These are phyloP conservation scores for Gibbula magus DNA, from an alignment of 2,888 invertebrate species.

Conservation along the genomic window DNA sequence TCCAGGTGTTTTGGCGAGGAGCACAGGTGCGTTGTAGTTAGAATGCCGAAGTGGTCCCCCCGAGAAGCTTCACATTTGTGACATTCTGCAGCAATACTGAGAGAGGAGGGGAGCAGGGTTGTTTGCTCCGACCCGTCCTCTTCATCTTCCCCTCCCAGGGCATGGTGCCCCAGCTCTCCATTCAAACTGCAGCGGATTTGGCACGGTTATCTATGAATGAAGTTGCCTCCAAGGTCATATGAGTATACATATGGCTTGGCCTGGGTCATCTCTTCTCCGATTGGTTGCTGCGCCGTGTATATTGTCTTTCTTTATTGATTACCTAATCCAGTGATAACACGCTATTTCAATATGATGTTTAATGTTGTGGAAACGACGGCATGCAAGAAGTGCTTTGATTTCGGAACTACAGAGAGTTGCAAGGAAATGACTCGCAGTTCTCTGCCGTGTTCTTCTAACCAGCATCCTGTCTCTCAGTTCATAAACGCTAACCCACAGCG, in stretches of 20 bases:
- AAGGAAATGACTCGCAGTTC: too few relatives aligned
- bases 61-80: conserved; percentile 19
- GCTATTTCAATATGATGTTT: conserved; percentile 10
- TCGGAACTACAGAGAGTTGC: neutral
- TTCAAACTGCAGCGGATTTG: neutral
- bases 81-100: conserved; percentile 20
- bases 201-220: conserved; percentile 21
- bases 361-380: neutral
- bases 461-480: too few relatives aligned
- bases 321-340: conserved; percentile 20
- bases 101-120: neutral
- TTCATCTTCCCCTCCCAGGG: neutral
- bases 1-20: conserved; percentile 27
- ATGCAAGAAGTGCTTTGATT: neutral
- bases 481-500: too few relatives aligned
- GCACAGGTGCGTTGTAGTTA: conserved; percentile 30
- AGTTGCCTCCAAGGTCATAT: conserved; percentile 4
- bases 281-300: neutral
- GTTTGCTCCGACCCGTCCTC: neutral
- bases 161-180: neutral
- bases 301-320: conserved; percentile 12
- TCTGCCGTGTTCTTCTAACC: too few relatives aligned
- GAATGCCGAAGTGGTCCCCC: conserved; percentile 15
- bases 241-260: conserved; percentile 14
- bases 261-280: conserved; percentile 1